Evolutionary conservation across 1,140 invertebrate species (phyloP), one percentile per base, ranked within the genome.

Genomic region (Steinernema feltiae): DNA sequence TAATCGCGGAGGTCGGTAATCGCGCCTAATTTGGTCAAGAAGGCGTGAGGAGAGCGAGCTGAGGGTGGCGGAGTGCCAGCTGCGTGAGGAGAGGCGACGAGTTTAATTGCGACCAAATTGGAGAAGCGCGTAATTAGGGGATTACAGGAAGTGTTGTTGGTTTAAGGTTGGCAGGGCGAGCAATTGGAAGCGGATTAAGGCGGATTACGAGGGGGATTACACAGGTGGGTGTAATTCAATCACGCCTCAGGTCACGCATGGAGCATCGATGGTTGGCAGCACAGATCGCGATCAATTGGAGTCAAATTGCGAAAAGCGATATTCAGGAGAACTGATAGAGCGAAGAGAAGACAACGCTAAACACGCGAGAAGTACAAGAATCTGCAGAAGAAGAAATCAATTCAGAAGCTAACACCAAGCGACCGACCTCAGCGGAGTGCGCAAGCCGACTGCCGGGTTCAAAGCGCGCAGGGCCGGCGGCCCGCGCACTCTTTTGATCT

Each of bases 21-120:
- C 15, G 53, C 53, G 53, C 53, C 53, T 63, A 63, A 63, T 63
- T 63, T 63, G 53, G 53, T 63, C 53, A 63, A 63, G 53, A 63
- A 63, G 53, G 53, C 53, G 53, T 63, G 53, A 63, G 41, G 41
- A 46, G 53, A 63, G 53, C 12, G 15, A 27, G 53, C 12, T 27
- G 53, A 15, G 53, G 7, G 53, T 27, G 53, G 3, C 53, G 53
- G 53, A 41, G 12, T n/a, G 24, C 53, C 53, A 63, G 53, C 53
- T 63, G 53, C 53, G 53, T 41, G 35, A 41, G 18, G 35, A 7
- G 35, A n/a, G n/a, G 41, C 41, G 41, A 46, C 53, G 53, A 15
- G 53, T 63, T 63, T 63, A 63, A 63, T 63, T 63, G 53, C 12
- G 53, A 7, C 53, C 53, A 3, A 27, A 63, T 15, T 63, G 53